Evolutionary conservation across 2,888 invertebrate species (phyloP).

Genomic region (Ormyrus pomaceus): DNA sequence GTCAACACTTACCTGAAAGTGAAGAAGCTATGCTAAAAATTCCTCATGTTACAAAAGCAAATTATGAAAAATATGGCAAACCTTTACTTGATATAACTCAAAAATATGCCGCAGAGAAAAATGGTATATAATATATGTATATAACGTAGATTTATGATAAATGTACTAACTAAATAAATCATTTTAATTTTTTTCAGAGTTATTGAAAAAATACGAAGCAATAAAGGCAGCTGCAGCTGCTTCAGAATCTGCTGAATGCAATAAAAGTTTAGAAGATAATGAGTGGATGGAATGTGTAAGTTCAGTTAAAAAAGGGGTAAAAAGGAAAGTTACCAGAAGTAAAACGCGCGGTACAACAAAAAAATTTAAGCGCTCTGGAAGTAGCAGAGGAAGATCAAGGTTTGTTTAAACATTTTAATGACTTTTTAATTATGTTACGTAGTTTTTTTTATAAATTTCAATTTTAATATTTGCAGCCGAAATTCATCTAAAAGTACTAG

Average conservation of each 20-base stretch:
- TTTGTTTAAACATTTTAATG: neutral
- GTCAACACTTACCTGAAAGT: conserved; percentile 84
- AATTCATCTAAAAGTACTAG: conserved; percentile 27
- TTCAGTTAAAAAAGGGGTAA: conserved; percentile 56
- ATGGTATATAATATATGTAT: conserved; percentile 58
- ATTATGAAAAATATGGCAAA: conserved; percentile 90
- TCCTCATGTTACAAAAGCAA: conserved; percentile 91
- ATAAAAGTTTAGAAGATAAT: conserved; percentile 13
- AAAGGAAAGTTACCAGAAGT: conserved; percentile 62
- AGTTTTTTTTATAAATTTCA: too few relatives aligned
- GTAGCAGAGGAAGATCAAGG: conserved; percentile 30
- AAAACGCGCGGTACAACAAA: too few relatives aligned
- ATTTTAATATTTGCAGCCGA: neutral
- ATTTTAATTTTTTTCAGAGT: conserved; percentile 17
- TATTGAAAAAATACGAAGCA: conserved; percentile 29
- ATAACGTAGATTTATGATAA: conserved; percentile 15
- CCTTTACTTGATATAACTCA: conserved; percentile 86
- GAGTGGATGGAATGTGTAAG: conserved; percentile 50
- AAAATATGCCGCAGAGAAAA: conserved; percentile 83
- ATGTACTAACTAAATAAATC: neutral
- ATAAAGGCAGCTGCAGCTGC: conserved; percentile 4
- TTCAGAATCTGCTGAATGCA: conserved; percentile 39
- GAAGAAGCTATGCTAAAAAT: conserved; percentile 87
- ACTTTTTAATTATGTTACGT: neutral
- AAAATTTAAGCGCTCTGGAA: conserved; percentile 26